Conservation (phyloP, 2,888 invertebrate genomes). For the Hypena proboscidalis region DNA sequence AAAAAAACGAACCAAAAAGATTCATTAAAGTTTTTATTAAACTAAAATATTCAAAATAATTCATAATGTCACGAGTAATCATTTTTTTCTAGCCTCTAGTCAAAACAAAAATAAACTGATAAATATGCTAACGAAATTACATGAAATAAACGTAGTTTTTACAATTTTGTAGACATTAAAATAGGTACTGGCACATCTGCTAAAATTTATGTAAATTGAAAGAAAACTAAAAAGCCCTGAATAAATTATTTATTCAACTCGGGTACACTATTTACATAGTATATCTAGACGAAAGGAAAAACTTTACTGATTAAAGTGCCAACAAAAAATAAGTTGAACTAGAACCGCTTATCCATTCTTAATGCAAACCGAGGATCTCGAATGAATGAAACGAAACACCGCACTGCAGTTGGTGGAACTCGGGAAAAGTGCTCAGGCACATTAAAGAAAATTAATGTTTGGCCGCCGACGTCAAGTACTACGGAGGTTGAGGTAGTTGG, state of each 20-base stretch:
- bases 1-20: too few relatives aligned
- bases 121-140: too few relatives aligned
- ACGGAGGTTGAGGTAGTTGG: conserved; percentile 76
- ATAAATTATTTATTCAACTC: conserved; percentile 58
- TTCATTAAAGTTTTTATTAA: too few relatives aligned
- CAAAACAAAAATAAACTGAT: too few relatives aligned
- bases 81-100: too few relatives aligned
- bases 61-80: too few relatives aligned
- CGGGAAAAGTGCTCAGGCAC: conserved; percentile 83
- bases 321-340: conserved; percentile 69
- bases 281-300: conserved; percentile 54
- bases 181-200: neutral
- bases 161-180: conserved; percentile 1
- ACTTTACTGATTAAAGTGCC: conserved; percentile 76
- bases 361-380: conserved; percentile 74
- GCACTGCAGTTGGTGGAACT: conserved; percentile 78
- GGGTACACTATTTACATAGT: conserved; percentile 61
- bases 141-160: neutral
- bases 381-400: conserved; percentile 82
- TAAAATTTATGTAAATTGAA: conserved; percentile 22
- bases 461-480: conserved; percentile 81
- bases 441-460: conserved; percentile 85
- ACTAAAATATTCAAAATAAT: too few relatives aligned
- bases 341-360: conserved; percentile 75
- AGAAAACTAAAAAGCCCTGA: conserved; percentile 40